Conservation (phyloP, 2,797 vertebrate species). For the Labeo calbasu region DNA sequence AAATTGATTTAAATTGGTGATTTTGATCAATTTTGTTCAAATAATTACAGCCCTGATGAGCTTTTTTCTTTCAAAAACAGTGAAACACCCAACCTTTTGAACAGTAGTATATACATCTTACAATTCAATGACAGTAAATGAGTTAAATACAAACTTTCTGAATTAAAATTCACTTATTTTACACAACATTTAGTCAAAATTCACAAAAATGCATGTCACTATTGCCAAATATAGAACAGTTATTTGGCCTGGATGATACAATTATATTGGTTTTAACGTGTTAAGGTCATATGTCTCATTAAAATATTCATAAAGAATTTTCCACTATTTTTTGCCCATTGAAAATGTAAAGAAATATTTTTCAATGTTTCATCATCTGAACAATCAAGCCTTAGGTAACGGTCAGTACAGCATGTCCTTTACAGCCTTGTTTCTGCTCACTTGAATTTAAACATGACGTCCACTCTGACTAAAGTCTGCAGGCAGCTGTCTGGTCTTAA, state of each 20-base stretch:
- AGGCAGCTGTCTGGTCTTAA: neutral
- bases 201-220: neutral
- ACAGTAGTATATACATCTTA: neutral
- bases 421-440: neutral
- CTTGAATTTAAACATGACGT: neutral
- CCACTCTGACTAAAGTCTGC: constrained; percentile 1
- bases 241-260: neutral
- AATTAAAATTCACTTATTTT: too few species aligned
- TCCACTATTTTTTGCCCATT: neutral
- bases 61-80: neutral
- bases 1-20: neutral
- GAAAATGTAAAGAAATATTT: neutral
- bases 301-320: neutral
- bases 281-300: neutral
- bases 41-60: neutral
- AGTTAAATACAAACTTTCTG: neutral
- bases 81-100: neutral
- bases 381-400: neutral
- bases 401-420: neutral
- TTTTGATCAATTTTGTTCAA: neutral
- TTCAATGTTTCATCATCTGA: neutral
- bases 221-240: neutral
- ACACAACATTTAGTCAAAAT: neutral
- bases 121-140: neutral
- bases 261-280: neutral